phyloP scores from a whole-genome alignment of 2,113 vertebrate species.

The Lampris megalopsis region DNA sequence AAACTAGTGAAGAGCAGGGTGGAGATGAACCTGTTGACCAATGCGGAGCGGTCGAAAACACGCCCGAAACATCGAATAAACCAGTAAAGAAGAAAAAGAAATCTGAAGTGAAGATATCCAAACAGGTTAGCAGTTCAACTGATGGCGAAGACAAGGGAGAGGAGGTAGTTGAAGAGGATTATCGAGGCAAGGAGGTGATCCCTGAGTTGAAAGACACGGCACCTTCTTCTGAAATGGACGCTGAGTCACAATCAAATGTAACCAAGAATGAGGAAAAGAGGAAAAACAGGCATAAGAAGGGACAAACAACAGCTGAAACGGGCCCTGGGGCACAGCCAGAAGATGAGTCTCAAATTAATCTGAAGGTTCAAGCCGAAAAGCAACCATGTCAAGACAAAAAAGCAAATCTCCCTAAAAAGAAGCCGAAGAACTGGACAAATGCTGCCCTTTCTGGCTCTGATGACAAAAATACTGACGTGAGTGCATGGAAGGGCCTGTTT shows the following conservation, averaged over 20 bases:
- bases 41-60: constrained; percentile 12
- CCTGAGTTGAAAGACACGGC: not conserved
- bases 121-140: constrained; percentile 3
- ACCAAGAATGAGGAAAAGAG: constrained; percentile 52
- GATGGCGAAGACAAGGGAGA: constrained; percentile 23
- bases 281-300: constrained; percentile 75
- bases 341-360: constrained; percentile 5
- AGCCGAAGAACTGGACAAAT: constrained; percentile 88
- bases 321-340: not conserved
- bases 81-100: constrained; percentile 55
- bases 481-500: constrained; percentile 92
- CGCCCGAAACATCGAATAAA: constrained; percentile 55
- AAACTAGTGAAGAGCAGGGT: constrained; percentile 62
- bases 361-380: constrained; percentile 1
- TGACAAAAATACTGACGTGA: constrained; percentile 83
- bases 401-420: constrained; percentile 70
- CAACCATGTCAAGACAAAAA: constrained; percentile 33
- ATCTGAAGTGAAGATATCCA: constrained; percentile 3
- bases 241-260: constrained; percentile 13
- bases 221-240: not conserved
- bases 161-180: constrained; percentile 2
- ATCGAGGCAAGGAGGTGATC: not conserved
- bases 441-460: constrained; percentile 62
- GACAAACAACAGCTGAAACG: constrained; percentile 46
- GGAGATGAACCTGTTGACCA: not conserved